Conservation (phyloP, 1,140 invertebrate genomes). For the Subanguina moxae region DNA sequence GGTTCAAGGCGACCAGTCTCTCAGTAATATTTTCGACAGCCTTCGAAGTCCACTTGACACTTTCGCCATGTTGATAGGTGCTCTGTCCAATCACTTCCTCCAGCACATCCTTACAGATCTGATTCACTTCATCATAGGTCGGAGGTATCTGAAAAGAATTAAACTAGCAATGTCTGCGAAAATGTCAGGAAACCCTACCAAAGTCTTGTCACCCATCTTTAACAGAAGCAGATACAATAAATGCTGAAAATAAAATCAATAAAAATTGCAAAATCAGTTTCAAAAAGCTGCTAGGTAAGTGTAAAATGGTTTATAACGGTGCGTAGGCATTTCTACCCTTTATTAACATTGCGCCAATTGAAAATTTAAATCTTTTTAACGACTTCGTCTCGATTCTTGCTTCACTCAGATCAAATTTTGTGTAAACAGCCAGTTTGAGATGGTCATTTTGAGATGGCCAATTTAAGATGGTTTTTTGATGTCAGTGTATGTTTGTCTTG, state of each 20-base stretch:
- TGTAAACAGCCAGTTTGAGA: too few relatives aligned
- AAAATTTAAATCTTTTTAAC: too few relatives aligned
- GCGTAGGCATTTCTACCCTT: too few relatives aligned
- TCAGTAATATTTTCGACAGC: constrained; percentile 31
- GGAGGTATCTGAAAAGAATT: constrained; percentile 13
- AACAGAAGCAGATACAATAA: not conserved
- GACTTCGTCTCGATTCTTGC: too few relatives aligned
- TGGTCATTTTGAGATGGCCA: too few relatives aligned
- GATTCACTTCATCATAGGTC: constrained; percentile 34
- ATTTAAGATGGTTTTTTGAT: too few relatives aligned
- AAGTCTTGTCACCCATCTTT: constrained; percentile 1
- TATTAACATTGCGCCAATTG: too few relatives aligned
- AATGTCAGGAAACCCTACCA: not conserved
- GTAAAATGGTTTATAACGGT: too few relatives aligned
- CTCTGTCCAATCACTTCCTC: constrained; percentile 38
- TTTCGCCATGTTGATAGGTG: constrained; percentile 24
- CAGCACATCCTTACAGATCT: constrained; percentile 34
- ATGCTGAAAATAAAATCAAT: not conserved
- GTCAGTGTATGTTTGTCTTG: too few relatives aligned
- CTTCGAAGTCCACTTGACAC: constrained; percentile 34
- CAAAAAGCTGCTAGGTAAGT: too few relatives aligned
- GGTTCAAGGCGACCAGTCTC: constrained; percentile 16
- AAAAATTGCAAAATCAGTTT: not conserved
- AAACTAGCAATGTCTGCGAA: not conserved
- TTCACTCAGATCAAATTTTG: too few relatives aligned